Evolutionary conservation across 1,140 invertebrate genomes (phyloP).

Genomic region (Sipha flava): DNA sequence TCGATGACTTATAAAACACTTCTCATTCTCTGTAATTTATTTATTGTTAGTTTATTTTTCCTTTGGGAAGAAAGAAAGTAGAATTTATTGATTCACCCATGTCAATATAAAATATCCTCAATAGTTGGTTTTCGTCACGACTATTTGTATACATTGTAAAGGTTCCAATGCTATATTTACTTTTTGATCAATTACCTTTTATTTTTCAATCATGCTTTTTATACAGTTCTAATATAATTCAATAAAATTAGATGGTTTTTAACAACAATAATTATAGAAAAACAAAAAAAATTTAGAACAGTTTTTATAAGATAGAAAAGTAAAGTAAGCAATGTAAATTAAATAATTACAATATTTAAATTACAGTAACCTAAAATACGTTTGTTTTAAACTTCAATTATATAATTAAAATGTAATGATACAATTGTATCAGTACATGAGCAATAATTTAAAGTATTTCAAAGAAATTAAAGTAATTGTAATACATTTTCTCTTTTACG

Average conservation of each 20-base stretch:
- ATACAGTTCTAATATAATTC: not conserved
- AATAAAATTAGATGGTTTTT: not conserved
- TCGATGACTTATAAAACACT: not conserved
- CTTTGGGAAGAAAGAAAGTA: not conserved
- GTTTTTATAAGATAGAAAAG: no score
- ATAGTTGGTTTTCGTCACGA: not conserved
- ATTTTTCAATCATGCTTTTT: not conserved
- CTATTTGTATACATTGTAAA: not conserved
- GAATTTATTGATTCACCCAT: slow-evolving; percentile 5
- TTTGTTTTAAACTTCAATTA: no score
- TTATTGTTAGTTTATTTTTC: not conserved
- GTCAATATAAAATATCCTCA: not conserved
- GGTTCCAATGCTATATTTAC: not conserved
- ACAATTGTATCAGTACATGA: no score
- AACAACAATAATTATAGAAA: not conserved
- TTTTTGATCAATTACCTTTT: not conserved
- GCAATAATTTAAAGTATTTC: no score
- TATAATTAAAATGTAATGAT: no score
- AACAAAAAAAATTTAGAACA: no score
- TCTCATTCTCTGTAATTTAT: slow-evolving; percentile 9
- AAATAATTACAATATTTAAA: no score
- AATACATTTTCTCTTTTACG: no score
- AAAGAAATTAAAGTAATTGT: no score
- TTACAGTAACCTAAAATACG: no score
- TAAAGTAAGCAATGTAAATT: no score